These are phyloP conservation scores for Cephus pulcher DNA, from an alignment of 2,888 invertebrate species.

Conservation along the genomic window DNA sequence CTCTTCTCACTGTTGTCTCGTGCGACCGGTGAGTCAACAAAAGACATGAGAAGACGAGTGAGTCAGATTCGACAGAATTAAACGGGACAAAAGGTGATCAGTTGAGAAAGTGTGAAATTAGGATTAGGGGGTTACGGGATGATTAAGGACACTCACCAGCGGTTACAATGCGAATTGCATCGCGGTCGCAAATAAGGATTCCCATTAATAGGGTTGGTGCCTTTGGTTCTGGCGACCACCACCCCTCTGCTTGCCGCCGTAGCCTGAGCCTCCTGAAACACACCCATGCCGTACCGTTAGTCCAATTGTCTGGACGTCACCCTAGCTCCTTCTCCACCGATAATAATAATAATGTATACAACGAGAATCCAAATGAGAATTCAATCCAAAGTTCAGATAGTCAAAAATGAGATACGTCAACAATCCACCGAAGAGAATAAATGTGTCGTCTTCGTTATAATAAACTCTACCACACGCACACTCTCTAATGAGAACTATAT, in stretches of 20 bases:
- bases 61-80: neutral
- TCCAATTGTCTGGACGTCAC: conserved; percentile 40
- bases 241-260: conserved; percentile 89
- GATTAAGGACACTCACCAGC: conserved; percentile 62
- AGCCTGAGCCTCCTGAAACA: conserved; percentile 72
- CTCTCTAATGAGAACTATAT: conserved; percentile 29
- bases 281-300: conserved; percentile 59
- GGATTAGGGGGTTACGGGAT: conserved; percentile 16
- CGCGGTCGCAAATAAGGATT: conserved; percentile 61
- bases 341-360: conserved; percentile 20
- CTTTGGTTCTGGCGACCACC: conserved; percentile 78
- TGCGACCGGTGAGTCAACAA: neutral
- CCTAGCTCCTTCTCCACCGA: conserved; percentile 29
- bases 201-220: conserved; percentile 86
- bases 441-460: conserved; percentile 10
- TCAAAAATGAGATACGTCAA: conserved; percentile 11
- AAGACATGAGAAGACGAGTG: neutral
- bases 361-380: conserved; percentile 21
- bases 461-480: conserved; percentile 52
- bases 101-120: conserved; percentile 1
- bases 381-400: conserved; percentile 16
- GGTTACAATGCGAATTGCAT: conserved; percentile 63
- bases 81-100: neutral
- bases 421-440: neutral
- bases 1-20: neutral